phyloP scores from a whole-genome alignment of 2,888 invertebrate species.

The Caenorhabditis doughertyi region DNA sequence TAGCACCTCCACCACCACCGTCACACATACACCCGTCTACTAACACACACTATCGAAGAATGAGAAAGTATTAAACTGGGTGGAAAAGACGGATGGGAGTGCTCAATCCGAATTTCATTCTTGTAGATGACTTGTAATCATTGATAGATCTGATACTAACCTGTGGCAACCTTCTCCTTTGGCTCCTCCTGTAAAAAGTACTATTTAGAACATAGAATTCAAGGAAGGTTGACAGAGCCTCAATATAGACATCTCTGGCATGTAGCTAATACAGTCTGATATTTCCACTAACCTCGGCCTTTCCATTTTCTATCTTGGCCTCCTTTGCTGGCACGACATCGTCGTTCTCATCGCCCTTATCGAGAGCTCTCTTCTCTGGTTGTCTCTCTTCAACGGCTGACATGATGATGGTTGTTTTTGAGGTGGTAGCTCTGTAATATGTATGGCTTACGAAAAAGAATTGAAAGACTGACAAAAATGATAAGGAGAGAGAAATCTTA shows the following conservation, averaged over 20 bases:
- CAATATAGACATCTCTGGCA: constrained; percentile 14
- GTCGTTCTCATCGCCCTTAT: constrained; percentile 72
- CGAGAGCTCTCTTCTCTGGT: constrained; percentile 70
- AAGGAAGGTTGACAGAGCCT: constrained; percentile 16
- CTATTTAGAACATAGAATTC: neutral
- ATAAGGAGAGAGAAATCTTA: constrained; percentile 4
- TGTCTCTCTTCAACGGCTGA: constrained; percentile 74
- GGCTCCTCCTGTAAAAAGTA: constrained; percentile 70
- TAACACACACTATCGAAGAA: constrained; percentile 32
- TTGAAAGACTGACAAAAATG: neutral
- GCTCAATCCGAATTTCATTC: neutral
- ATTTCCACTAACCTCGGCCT: constrained; percentile 66
- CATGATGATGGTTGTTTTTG: constrained; percentile 56
- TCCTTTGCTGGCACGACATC: constrained; percentile 70
- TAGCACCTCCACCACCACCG: constrained; percentile 44
- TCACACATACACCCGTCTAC: constrained; percentile 50
- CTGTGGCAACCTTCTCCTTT: constrained; percentile 68
- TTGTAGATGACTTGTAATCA: neutral
- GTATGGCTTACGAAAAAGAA: neutral
- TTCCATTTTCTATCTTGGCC: constrained; percentile 72
- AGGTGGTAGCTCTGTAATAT: constrained; percentile 36
- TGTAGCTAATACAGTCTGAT: neutral
- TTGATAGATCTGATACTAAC: constrained; percentile 35
- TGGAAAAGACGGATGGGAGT: constrained; percentile 9
- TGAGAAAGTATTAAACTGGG: constrained; percentile 23